Evolutionary conservation across 2,797 vertebrate species (phyloP).

Genomic region (Sebastes dallii): DNA sequence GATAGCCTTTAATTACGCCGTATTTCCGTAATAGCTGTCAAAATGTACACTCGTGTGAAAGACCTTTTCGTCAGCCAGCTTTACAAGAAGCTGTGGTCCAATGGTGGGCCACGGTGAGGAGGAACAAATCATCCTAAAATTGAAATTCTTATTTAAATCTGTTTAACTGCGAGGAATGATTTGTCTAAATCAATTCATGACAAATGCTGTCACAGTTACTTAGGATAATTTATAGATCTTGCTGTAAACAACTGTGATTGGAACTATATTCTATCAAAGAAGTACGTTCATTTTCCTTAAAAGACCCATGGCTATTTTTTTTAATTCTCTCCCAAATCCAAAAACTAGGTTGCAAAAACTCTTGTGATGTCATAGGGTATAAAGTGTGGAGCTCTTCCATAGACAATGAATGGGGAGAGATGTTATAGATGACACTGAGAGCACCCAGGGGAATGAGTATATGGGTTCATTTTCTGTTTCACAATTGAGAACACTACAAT

Average conservation of each 20-base stretch:
- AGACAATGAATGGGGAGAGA: too few relatives aligned
- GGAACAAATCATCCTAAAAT: not conserved
- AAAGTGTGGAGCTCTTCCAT: too few relatives aligned
- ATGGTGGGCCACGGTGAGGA: not conserved
- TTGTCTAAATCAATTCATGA: not conserved
- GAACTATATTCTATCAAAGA: not conserved
- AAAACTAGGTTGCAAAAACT: too few relatives aligned
- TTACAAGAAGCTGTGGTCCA: not conserved
- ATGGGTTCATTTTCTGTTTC: too few relatives aligned
- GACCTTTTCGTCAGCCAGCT: conserved; percentile 8
- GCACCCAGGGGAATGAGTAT: too few relatives aligned
- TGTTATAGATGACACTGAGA: too few relatives aligned
- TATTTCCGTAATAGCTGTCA: conserved; percentile 43
- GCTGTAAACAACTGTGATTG: not conserved
- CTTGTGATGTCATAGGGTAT: too few relatives aligned
- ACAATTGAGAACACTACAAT: too few relatives aligned
- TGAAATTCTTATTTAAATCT: not conserved
- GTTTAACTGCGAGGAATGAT: not conserved
- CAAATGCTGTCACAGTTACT: not conserved
- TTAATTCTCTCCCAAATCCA: too few relatives aligned
- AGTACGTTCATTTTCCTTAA: not conserved
- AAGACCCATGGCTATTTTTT: not conserved
- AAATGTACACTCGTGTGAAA: conserved; percentile 19
- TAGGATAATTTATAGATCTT: not conserved
- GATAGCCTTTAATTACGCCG: conserved; percentile 35